Evolutionary conservation across 2,888 invertebrate species (phyloP).

Genomic region (Conops quadrifasciatus): DNA sequence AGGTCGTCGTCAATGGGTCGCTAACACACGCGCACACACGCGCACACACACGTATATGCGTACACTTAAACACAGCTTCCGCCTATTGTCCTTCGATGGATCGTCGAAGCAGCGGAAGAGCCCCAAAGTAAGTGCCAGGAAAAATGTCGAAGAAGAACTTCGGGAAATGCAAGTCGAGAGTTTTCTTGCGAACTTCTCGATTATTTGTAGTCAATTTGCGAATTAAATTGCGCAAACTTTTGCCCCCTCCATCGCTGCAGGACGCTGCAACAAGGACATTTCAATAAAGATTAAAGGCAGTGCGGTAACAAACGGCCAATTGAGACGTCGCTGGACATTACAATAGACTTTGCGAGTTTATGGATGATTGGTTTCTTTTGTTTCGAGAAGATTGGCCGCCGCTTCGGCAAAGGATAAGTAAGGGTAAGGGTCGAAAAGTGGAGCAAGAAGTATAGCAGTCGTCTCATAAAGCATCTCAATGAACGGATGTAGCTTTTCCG

Average conservation of each 20-base stretch:
- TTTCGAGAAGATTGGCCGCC: not conserved
- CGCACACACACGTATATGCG: conserved; percentile 20
- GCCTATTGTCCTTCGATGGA: conserved; percentile 32
- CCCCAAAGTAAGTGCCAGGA: not conserved
- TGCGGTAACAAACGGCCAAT: conserved; percentile 28
- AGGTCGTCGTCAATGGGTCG: conserved; percentile 64
- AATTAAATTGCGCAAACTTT: conserved; percentile 54
- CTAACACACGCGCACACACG: not conserved
- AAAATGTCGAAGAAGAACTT: conserved; percentile 10
- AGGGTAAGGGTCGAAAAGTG: too few relatives aligned
- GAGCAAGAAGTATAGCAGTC: too few relatives aligned
- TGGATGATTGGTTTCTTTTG: not conserved
- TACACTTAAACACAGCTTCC: conserved; percentile 35
- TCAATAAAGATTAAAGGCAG: conserved; percentile 29
- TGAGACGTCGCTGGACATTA: conserved; percentile 28
- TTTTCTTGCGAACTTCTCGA: conserved; percentile 57
- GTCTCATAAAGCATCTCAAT: too few relatives aligned
- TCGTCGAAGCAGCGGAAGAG: conserved; percentile 4
- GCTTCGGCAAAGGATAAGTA: too few relatives aligned
- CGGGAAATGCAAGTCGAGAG: conserved; percentile 29
- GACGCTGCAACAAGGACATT: conserved; percentile 30
- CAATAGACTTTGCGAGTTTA: conserved; percentile 9
- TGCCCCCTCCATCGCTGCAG: conserved; percentile 27
- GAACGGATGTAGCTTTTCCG: not conserved
- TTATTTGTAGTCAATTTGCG: conserved; percentile 61